Conservation (phyloP, 2,797 vertebrate genomes). For the Strix occidentalis region DNA sequence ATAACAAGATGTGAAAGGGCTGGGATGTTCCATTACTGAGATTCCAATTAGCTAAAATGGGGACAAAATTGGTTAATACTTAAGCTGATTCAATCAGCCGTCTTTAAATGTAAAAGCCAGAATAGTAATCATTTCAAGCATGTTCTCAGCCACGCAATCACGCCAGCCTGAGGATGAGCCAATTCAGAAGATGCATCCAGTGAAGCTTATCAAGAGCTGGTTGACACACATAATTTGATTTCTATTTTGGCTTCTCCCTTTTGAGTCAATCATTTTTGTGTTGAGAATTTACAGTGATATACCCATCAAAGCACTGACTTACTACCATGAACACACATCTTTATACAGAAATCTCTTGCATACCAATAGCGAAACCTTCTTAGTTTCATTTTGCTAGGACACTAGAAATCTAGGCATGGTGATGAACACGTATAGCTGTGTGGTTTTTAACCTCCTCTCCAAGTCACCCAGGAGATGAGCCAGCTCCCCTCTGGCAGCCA, state of each 20-base stretch:
- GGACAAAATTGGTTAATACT: constrained; percentile 51
- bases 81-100: constrained; percentile 17
- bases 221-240: background rate
- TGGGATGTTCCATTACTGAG: constrained; percentile 29
- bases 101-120: constrained; percentile 23
- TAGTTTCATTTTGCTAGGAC: background rate
- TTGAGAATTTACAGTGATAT: background rate
- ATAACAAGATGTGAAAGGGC: constrained; percentile 17
- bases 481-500: background rate
- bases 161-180: background rate
- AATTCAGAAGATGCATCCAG: background rate
- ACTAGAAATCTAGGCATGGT: background rate
- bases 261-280: background rate
- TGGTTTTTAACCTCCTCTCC: background rate
- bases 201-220: background rate
- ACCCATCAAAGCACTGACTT: background rate
- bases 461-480: background rate
- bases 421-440: background rate
- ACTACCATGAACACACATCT: background rate
- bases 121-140: constrained; percentile 18
- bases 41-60: constrained; percentile 43
- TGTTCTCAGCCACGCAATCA: background rate
- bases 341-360: background rate
- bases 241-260: background rate
- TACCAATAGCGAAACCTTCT: background rate